These are phyloP conservation scores for Enteromius viviparus DNA, from an alignment of 2,797 vertebrate genomes.

Conservation along the genomic window DNA sequence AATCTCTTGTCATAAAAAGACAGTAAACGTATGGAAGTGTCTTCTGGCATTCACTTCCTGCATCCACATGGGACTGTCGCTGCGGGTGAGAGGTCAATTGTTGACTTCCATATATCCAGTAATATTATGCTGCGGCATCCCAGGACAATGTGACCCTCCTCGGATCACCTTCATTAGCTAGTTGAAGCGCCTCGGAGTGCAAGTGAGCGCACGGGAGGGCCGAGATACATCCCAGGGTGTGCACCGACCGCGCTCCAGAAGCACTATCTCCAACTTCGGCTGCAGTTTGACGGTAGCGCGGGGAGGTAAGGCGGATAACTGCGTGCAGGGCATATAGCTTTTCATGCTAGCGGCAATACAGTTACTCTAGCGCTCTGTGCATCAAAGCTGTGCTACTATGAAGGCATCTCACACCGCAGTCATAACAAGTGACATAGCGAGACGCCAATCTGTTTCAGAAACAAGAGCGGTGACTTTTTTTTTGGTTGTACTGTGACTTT, in stretches of 20 bases:
- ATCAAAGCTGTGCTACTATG: conserved; percentile 58
- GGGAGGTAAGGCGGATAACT: conserved; percentile 72
- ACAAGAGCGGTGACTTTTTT: neutral
- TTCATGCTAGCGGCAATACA: conserved; percentile 48
- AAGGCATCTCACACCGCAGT: conserved; percentile 59
- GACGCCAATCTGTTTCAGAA: neutral
- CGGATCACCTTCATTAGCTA: conserved; percentile 63
- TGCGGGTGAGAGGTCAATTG: conserved; percentile 76
- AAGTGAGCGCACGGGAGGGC: conserved; percentile 37
- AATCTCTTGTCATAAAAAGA: neutral
- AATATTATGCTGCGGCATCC: conserved; percentile 71
- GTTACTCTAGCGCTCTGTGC: conserved; percentile 50
- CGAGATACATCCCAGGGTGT: conserved; percentile 47
- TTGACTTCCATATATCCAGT: conserved; percentile 67
- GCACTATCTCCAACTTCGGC: conserved; percentile 51
- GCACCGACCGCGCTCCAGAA: conserved; percentile 43
- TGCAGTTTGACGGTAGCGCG: conserved; percentile 58
- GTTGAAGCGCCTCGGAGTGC: conserved; percentile 51
- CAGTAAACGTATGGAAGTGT: neutral
- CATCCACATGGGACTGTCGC: conserved; percentile 59
- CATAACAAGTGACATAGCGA: conserved; percentile 16
- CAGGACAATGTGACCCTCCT: conserved; percentile 77
- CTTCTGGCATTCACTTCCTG: conserved; percentile 60
- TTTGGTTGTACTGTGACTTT: neutral
- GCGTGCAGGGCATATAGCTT: conserved; percentile 57